These are phyloP conservation scores for Oophaga sylvatica DNA, from an alignment of 2,797 vertebrate genomes.

Conservation along the genomic window DNA sequence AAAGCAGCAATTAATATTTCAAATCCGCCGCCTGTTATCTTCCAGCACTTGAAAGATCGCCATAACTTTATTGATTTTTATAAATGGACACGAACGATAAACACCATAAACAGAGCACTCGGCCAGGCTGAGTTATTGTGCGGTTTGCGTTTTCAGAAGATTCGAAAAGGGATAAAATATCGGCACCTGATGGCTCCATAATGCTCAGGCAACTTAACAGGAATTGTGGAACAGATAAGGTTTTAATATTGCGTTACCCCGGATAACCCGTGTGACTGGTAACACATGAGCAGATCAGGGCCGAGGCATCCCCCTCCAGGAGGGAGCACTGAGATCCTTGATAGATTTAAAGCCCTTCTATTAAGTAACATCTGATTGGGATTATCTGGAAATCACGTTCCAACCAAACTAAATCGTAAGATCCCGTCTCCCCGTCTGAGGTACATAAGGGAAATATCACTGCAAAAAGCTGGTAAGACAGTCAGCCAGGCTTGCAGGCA, in stretches of 20 bases:
- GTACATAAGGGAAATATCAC: conserved; percentile 64
- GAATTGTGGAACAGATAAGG: conserved; percentile 78
- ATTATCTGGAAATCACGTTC: conserved; percentile 73
- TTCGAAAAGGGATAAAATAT: conserved; percentile 68
- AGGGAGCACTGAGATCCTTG: conserved; percentile 67
- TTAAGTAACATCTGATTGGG: conserved; percentile 75
- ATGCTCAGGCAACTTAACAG: conserved; percentile 74
- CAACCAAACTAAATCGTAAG: conserved; percentile 73
- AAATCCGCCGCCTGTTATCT: conserved; percentile 28
- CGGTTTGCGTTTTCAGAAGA: conserved; percentile 70
- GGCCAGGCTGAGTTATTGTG: conserved; percentile 64
- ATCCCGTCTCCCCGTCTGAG: conserved; percentile 69
- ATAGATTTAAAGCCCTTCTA: conserved; percentile 72
- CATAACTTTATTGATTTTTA: conserved; percentile 68
- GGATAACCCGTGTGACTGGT: conserved; percentile 72
- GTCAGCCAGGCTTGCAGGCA: conserved; percentile 11
- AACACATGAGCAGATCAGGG: conserved; percentile 68
- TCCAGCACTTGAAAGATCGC: background rate
- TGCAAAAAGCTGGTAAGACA: conserved; percentile 61
- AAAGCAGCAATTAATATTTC: conserved; percentile 70
- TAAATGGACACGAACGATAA: conserved; percentile 65
- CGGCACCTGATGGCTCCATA: conserved; percentile 73
- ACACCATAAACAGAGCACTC: conserved; percentile 19
- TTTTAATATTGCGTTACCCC: conserved; percentile 76
- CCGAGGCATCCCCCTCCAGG: conserved; percentile 67